Evolutionary conservation across 2,888 invertebrate species (phyloP).

Genomic region (Plebejus argus): DNA sequence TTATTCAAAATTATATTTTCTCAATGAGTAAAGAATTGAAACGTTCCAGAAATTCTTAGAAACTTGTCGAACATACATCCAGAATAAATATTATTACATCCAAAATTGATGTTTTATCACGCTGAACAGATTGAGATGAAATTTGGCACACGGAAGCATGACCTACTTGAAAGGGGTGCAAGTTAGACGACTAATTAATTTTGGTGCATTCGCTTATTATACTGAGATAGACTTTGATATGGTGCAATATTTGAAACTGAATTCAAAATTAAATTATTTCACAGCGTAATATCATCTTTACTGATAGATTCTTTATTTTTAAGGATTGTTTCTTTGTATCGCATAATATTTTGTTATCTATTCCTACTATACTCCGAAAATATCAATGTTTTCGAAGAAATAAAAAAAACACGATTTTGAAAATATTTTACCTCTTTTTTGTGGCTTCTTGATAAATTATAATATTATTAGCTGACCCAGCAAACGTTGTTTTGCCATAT

Average conservation of each 20-base stretch:
- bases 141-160: constrained; percentile 19
- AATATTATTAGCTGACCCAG: too few species aligned
- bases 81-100: neutral
- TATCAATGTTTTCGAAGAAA: too few species aligned
- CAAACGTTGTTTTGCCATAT: too few species aligned
- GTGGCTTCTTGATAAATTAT: too few species aligned
- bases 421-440: too few species aligned
- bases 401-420: too few species aligned
- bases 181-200: constrained; percentile 19
- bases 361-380: too few species aligned
- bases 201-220: constrained; percentile 16
- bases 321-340: neutral
- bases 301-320: too few species aligned
- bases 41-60: neutral
- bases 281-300: neutral
- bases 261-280: neutral
- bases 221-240: constrained; percentile 3
- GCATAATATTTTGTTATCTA: too few species aligned
- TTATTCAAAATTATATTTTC: neutral
- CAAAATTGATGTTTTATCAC: constrained; percentile 13
- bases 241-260: neutral
- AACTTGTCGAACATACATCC: neutral
- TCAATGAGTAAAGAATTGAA: neutral
- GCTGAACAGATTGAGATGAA: constrained; percentile 9
- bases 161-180: constrained; percentile 7